Conservation (phyloP, 1,140 invertebrate genomes). For the Lamellibrachia luymesi region DNA sequence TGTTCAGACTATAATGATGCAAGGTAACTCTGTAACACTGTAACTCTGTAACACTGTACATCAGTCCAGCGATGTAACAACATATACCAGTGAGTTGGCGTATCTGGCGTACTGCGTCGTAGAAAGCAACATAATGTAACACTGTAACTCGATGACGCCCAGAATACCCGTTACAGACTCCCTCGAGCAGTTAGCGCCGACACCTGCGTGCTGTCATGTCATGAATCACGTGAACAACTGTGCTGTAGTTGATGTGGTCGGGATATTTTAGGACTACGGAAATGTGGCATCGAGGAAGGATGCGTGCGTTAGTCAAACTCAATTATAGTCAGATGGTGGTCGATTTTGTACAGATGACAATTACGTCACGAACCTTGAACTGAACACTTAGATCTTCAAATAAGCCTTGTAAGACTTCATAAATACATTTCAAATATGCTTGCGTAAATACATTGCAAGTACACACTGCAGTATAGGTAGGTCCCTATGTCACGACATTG, state of each 20-base stretch:
- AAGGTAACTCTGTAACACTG: background rate
- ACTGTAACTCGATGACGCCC: background rate
- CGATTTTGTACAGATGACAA: background rate
- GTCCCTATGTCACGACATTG: background rate
- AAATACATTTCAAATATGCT: background rate
- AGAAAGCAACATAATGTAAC: background rate
- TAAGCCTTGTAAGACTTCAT: background rate
- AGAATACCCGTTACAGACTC: background rate
- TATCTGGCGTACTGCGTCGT: background rate
- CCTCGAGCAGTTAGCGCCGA: background rate
- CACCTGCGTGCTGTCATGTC: conserved; percentile 2
- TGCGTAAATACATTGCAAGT: background rate
- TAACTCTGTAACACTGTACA: background rate
- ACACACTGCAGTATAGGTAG: background rate
- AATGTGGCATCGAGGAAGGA: background rate
- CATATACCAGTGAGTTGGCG: background rate
- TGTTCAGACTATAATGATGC: background rate
- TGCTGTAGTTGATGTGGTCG: background rate
- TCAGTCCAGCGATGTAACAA: background rate
- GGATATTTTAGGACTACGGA: background rate
- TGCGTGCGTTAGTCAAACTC: background rate
- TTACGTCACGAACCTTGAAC: background rate
- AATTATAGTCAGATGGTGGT: background rate
- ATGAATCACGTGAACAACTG: background rate
- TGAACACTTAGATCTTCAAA: background rate